phyloP scores from a whole-genome alignment of 2,113 vertebrate species.

The Thamnaconus septentrionalis region DNA sequence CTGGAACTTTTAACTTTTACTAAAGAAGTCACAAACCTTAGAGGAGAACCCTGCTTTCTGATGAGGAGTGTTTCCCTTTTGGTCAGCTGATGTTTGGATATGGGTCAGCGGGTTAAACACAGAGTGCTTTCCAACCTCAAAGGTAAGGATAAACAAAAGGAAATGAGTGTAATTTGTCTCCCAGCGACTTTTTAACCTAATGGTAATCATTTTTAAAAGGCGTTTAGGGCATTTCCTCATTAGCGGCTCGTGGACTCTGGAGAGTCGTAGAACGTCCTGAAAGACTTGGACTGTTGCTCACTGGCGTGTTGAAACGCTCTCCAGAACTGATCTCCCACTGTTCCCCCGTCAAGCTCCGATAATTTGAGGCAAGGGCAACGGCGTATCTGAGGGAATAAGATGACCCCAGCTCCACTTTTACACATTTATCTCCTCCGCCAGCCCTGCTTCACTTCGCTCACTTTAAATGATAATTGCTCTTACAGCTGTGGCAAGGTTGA shows the following conservation, averaged over 20 bases:
- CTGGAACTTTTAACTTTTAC: too few species aligned
- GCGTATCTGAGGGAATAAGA: slow-evolving; percentile 63
- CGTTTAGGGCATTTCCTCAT: slow-evolving; percentile 14
- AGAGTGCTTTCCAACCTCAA: slow-evolving; percentile 17
- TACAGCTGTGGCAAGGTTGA: slow-evolving; percentile 40
- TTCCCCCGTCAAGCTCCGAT: slow-evolving; percentile 56
- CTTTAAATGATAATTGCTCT: slow-evolving; percentile 69
- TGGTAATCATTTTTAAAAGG: slow-evolving; percentile 13
- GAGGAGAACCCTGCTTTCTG: slow-evolving; percentile 20
- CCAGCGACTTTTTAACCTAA: slow-evolving; percentile 10
- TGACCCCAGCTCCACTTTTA: slow-evolving; percentile 60
- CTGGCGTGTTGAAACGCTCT: slow-evolving; percentile 18
- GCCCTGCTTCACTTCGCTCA: slow-evolving; percentile 57
- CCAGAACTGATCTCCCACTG: slow-evolving; percentile 45
- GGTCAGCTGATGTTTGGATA: slow-evolving; percentile 30
- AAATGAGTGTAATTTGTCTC: slow-evolving; percentile 39
- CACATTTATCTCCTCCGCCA: slow-evolving; percentile 69
- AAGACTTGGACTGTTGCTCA: background rate
- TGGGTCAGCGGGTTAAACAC: slow-evolving; percentile 31
- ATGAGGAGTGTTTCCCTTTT: slow-evolving; percentile 34
- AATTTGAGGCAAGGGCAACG: slow-evolving; percentile 57
- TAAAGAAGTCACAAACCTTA: background rate
- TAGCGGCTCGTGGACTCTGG: background rate
- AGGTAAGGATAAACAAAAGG: slow-evolving; percentile 32
- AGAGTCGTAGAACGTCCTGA: background rate